Base-by-base conservation (phyloP, 1,140 invertebrate genomes). In the Harlomillsia oculata region DNA sequence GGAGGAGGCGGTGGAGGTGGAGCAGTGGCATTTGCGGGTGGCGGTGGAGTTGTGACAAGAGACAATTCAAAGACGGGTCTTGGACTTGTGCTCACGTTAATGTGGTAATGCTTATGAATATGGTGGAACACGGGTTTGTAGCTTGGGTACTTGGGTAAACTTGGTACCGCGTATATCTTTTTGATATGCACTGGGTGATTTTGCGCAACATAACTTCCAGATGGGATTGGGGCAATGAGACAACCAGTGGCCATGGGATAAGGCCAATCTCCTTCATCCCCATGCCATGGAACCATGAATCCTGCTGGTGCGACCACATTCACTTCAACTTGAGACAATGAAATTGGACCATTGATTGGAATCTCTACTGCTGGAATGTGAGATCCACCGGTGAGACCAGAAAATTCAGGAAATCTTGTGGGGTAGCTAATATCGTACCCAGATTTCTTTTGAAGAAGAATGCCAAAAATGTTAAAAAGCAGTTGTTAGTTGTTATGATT, bases 361-460 rank as follows among this genome's bases (percentile, higher is more conserved):
- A 59, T 53, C 39, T 59, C 49, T n/a, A 59, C 43, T 6, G 56
- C 56, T 18, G 56, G 56, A 20, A 59, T 28, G 23, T 58, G 46
- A 14, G 14, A 21, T 30, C 39, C 37, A 44, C 36, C 51, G 25
- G 25, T 43, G 14, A 30, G 25, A 18, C 40, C 29, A 14, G 20
- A 28, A 29, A 41, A 53, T 11, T 53, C 28, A 2, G 51, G 28
- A 16, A 43, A 53, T 26, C 32, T 53, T 29, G 21, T 53, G n/a
- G 41, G 32, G n/a, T 48, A 39, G 1, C 23, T 25, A 4, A 51
- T 23, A 20, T 29, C 26, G 41, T 32, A 30, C 8, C 30, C 30
- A 8, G 30, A 49, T 32, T 28, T 34, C 28, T 49, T 49, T n/a
- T 5, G 28, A 18, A 20, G 14, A 28, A 28, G 18, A 49, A 34